Evolutionary conservation across 2,797 vertebrate species (phyloP).

Genomic region (Tolypeutes matacus): DNA sequence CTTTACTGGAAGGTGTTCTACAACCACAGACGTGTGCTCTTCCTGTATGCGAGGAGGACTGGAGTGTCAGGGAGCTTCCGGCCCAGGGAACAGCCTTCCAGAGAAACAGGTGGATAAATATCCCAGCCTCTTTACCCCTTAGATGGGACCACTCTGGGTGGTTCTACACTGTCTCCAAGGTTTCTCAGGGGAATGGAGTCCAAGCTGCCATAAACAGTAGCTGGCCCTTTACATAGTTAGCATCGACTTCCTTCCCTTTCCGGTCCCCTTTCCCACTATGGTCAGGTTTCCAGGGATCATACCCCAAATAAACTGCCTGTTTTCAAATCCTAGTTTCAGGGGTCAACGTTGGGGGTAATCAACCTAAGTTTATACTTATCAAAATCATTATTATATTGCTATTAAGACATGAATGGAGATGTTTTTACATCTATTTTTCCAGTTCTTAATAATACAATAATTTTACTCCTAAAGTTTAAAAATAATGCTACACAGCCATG

Average conservation of each 20-base stretch:
- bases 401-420: not conserved
- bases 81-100: not conserved
- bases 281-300: not conserved
- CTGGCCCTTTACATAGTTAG: not conserved
- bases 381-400: not conserved
- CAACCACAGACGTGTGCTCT: not conserved
- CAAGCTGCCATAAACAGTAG: not conserved
- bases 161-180: not conserved
- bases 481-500: not conserved
- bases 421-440: not conserved
- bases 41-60: not conserved
- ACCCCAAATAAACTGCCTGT: not conserved
- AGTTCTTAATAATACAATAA: not conserved
- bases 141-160: not conserved
- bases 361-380: not conserved
- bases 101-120: not conserved
- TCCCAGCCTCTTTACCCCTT: not conserved
- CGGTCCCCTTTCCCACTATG: not conserved
- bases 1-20: not conserved
- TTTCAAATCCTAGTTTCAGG: not conserved
- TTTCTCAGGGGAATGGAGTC: not conserved
- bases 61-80: not conserved
- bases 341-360: not conserved
- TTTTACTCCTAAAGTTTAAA: conserved; percentile 11
- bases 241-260: not conserved